Conservation (phyloP, 1,140 invertebrate genomes). For the Mesaphorura yosii region DNA sequence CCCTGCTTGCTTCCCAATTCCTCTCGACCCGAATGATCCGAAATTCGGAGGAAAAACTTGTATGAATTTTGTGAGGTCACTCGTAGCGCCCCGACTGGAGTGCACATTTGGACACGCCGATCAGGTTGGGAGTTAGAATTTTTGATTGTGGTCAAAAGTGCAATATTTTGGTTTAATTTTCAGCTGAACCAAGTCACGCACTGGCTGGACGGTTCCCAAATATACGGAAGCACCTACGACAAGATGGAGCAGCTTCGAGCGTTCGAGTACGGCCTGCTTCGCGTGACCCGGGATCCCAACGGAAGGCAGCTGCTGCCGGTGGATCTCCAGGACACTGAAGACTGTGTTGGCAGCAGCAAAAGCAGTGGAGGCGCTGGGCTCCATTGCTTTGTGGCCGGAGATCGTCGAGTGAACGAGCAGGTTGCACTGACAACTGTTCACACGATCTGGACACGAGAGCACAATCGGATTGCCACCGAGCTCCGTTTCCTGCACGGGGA, state of each 20-base stretch:
- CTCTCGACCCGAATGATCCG: constrained; percentile 30
- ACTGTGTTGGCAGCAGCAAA: constrained; percentile 11
- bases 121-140: constrained; percentile 43
- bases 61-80: constrained; percentile 55
- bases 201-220: constrained; percentile 25
- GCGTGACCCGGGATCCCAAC: constrained; percentile 8
- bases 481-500: constrained; percentile 38
- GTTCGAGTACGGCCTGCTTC: constrained; percentile 17
- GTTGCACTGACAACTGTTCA: constrained; percentile 45
- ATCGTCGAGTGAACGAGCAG: constrained; percentile 30
- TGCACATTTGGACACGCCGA: constrained; percentile 56
- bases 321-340: constrained; percentile 14
- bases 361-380: neutral
- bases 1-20: constrained; percentile 33
- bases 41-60: constrained; percentile 35
- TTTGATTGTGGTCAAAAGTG: constrained; percentile 1
- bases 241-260: constrained; percentile 16
- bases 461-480: constrained; percentile 41
- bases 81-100: constrained; percentile 49
- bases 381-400: constrained; percentile 26
- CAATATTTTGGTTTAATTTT: neutral
- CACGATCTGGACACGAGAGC: constrained; percentile 43
- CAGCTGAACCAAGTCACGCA: constrained; percentile 27
- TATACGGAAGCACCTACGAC: constrained; percentile 16
- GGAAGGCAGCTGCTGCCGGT: constrained; percentile 17